phyloP scores from a whole-genome alignment of 53 echinoderm and acorn worm species.

The Echinometra lucunter region DNA sequence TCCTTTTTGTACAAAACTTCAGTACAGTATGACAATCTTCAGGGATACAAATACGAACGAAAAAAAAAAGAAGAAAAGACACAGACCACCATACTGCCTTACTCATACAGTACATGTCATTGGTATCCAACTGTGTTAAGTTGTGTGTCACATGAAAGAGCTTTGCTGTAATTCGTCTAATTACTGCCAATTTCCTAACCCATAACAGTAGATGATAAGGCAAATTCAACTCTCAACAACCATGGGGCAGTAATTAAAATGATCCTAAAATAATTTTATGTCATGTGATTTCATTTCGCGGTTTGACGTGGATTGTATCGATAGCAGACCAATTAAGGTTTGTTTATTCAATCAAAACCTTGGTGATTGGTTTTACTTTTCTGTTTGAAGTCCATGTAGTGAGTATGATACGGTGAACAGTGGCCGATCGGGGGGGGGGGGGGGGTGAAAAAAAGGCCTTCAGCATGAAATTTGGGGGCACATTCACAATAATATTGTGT shows the following conservation, averaged over 20 bases:
- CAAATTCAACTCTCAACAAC: background rate
- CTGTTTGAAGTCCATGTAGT: background rate
- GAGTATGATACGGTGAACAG: background rate
- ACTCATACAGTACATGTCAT: background rate
- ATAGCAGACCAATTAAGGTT: background rate
- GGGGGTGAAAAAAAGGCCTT: too few species aligned
- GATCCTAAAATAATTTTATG: conserved; percentile 12
- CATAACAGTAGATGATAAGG: background rate
- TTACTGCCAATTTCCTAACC: background rate
- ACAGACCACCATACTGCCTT: background rate
- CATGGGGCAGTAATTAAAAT: background rate
- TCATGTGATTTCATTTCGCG: conserved; percentile 7
- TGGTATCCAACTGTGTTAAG: too few species aligned
- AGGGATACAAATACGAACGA: too few species aligned
- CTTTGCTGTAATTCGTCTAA: conserved; percentile 24
- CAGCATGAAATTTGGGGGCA: too few species aligned
- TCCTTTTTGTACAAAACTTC: background rate
- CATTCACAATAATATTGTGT: too few species aligned
- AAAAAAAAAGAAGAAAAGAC: too few species aligned
- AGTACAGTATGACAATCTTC: too few species aligned
- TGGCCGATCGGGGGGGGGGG: too few species aligned
- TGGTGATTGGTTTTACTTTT: background rate
- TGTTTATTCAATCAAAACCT: background rate
- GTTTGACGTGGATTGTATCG: background rate
- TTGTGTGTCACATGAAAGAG: background rate